Percentiles rank a stretch among this genome's conserved stretches.
phyloP scores from a whole-genome alignment of 2,113 vertebrate species.

The Motacilla alba region DNA sequence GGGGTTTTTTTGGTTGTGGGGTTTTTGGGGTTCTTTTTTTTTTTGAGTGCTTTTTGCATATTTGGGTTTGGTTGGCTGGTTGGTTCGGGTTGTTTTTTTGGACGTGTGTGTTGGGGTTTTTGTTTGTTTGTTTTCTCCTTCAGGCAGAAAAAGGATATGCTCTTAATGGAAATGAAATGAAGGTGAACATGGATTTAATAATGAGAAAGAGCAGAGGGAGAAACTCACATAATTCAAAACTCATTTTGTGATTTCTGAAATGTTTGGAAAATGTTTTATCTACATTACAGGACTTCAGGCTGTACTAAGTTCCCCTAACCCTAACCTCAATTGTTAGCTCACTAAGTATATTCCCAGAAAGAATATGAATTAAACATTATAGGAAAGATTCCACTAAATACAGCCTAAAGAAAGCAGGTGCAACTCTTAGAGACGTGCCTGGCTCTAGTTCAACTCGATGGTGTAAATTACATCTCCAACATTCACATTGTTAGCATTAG shows the following conservation, averaged over 20 bases:
- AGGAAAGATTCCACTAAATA: slow-evolving; percentile 15
- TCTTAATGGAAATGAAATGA: background rate
- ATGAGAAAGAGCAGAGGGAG: background rate
- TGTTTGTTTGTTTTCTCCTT: background rate
- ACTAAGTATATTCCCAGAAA: slow-evolving; percentile 33
- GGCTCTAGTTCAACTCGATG: background rate
- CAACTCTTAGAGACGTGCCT: background rate
- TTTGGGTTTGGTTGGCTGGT: background rate
- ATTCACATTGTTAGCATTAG: background rate
- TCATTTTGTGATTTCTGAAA: background rate
- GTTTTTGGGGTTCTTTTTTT: background rate
- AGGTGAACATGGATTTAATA: background rate
- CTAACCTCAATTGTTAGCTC: background rate
- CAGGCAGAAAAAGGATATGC: background rate
- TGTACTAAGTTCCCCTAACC: background rate
- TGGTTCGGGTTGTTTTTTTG: background rate
- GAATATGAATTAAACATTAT: slow-evolving; percentile 52
- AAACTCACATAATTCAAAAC: slow-evolving; percentile 17
- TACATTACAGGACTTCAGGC: background rate
- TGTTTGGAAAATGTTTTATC: background rate
- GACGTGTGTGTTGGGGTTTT: background rate
- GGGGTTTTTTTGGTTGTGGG: background rate
- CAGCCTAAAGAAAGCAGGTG: slow-evolving; percentile 53
- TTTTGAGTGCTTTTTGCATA: background rate
- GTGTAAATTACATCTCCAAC: slow-evolving; percentile 30